These are phyloP conservation scores for Perdix hodgsoniae DNA, from an alignment of 2,797 vertebrate genomes.

Conservation along the genomic window DNA sequence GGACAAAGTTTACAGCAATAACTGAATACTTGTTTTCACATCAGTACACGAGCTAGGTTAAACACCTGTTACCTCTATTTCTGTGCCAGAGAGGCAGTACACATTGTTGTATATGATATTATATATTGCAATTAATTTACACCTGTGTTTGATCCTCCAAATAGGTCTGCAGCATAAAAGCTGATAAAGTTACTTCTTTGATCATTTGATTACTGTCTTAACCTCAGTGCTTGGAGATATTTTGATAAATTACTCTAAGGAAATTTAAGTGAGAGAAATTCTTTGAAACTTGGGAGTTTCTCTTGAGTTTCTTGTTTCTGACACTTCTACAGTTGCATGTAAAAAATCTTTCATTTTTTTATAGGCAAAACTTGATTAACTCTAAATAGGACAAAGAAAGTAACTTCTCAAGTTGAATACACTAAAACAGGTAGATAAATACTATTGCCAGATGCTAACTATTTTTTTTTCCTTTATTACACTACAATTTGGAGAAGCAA, in stretches of 20 bases:
- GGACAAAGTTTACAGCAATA: neutral
- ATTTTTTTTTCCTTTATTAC: conserved; percentile 2
- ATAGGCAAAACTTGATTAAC: neutral
- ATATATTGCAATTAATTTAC: neutral
- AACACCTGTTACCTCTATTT: neutral
- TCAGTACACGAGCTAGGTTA: neutral
- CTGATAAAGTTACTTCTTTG: neutral
- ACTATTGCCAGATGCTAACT: conserved; percentile 9
- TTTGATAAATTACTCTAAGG: neutral
- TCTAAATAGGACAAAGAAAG: conserved; percentile 4
- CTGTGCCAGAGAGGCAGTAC: neutral
- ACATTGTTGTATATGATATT: neutral
- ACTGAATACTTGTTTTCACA: neutral
- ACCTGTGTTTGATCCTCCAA: neutral
- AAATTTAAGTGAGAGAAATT: neutral
- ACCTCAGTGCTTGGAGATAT: neutral
- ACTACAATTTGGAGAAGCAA: conserved; percentile 40
- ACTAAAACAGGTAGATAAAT: conserved; percentile 46
- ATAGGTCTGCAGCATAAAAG: neutral
- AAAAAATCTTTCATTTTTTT: neutral
- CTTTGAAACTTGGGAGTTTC: neutral
- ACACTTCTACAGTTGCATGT: neutral
- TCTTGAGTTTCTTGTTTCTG: neutral
- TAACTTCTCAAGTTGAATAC: conserved; percentile 35
- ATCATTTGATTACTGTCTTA: neutral